A percentile compares a stretch with the other conserved stretches of the same genome.
These are phyloP conservation scores for Orthonychiurus folsomi DNA, from an alignment of 2,888 invertebrate species.

Conservation along the genomic window DNA sequence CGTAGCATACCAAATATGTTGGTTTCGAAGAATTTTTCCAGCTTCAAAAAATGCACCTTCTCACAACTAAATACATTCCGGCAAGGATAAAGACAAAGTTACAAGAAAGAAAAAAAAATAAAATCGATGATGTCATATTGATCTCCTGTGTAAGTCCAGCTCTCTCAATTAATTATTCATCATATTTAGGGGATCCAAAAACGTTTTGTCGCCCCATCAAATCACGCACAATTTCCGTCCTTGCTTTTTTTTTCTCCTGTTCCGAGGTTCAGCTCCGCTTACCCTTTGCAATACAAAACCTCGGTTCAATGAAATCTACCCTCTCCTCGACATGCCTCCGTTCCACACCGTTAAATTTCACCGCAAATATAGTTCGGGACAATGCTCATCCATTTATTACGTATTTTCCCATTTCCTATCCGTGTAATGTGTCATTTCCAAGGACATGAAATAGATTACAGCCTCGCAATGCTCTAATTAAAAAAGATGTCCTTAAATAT, in stretches of 20 bases:
- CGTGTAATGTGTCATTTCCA: too few species aligned
- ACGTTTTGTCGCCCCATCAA: slow-evolving; percentile 29
- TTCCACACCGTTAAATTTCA: background rate
- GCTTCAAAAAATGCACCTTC: background rate
- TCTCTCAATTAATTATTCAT: slow-evolving; percentile 24
- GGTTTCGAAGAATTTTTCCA: too few species aligned
- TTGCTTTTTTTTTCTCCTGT: slow-evolving; percentile 14
- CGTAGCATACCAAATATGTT: too few species aligned
- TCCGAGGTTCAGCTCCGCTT: background rate
- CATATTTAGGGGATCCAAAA: slow-evolving; percentile 22
- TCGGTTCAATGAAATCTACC: background rate
- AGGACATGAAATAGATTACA: too few species aligned
- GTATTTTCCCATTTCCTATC: too few species aligned
- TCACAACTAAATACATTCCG: background rate
- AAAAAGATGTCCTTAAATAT: too few species aligned
- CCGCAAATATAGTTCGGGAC: too few species aligned
- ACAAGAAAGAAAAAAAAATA: background rate
- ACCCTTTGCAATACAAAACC: background rate
- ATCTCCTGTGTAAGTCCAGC: slow-evolving; percentile 10
- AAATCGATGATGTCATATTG: slow-evolving; percentile 23
- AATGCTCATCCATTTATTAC: too few species aligned
- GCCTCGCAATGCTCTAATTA: too few species aligned
- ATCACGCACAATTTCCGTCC: slow-evolving; percentile 24
- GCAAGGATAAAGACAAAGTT: background rate
- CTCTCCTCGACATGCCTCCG: background rate